Evolutionary conservation across 2,113 vertebrate genomes (phyloP).

Genomic region (Sceloporus tristichus): DNA sequence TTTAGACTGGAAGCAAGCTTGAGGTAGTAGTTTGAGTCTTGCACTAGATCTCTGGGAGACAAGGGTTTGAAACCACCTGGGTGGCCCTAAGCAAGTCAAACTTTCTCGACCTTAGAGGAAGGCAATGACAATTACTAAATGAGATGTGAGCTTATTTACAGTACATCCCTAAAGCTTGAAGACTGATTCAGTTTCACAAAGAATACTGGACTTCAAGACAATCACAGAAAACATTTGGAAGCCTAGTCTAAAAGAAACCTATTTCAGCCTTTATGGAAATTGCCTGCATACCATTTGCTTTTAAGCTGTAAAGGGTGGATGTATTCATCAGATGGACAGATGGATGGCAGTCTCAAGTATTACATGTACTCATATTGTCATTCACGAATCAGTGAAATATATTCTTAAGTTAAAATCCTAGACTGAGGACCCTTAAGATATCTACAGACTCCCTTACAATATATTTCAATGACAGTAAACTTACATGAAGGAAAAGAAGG

Average conservation of each 20-base stretch:
- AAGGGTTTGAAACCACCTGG: too few species aligned
- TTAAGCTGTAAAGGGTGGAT: not conserved
- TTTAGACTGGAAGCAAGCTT: too few species aligned
- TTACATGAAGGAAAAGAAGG: not conserved
- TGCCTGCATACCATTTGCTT: not conserved
- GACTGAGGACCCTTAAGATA: not conserved
- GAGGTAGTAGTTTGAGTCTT: too few species aligned
- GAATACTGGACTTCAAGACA: not conserved
- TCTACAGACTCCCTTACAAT: not conserved
- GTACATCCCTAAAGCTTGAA: not conserved
- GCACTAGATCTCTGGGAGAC: too few species aligned
- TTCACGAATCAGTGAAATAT: constrained; percentile 7
- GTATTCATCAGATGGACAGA: not conserved
- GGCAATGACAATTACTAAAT: constrained; percentile 1
- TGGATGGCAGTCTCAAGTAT: not conserved
- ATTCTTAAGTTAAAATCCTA: not conserved
- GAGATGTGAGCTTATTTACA: not conserved
- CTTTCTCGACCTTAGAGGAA: too few species aligned
- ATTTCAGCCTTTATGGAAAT: not conserved
- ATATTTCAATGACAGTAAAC: constrained; percentile 2
- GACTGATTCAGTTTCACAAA: not conserved
- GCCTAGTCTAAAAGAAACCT: not conserved
- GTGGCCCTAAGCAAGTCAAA: too few species aligned
- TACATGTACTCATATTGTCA: too few species aligned
- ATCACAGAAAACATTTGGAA: not conserved